These are phyloP conservation scores for Drosophila mulleri DNA, from an alignment of 2,888 invertebrate species.

Conservation along the genomic window DNA sequence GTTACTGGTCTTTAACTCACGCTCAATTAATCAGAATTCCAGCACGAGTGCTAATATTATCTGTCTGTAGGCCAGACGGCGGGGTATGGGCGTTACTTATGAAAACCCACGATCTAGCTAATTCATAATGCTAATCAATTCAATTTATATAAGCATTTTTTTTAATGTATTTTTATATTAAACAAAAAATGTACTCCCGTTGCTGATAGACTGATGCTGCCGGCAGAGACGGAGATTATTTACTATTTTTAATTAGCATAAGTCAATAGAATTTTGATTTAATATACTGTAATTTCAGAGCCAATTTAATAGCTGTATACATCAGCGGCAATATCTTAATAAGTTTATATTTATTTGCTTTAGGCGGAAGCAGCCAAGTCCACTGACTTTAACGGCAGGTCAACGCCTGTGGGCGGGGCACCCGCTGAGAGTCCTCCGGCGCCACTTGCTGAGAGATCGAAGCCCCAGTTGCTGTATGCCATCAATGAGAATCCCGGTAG, in stretches of 20 bases:
- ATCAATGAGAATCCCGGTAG: conserved; percentile 90
- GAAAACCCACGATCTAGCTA: conserved; percentile 20
- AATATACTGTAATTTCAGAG: conserved; percentile 33
- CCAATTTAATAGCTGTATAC: conserved; percentile 16
- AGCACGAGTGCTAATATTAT: conserved; percentile 43
- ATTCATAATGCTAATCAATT: conserved; percentile 59
- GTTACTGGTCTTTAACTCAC: conserved; percentile 52
- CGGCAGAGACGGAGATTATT: conserved; percentile 2
- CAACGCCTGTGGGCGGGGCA: conserved; percentile 25
- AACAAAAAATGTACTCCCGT: conserved; percentile 23
- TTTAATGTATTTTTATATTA: conserved; percentile 7
- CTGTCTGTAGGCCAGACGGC: conserved; percentile 15
- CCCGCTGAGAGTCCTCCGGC: not conserved
- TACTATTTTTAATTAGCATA: conserved; percentile 54
- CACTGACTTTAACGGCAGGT: conserved; percentile 18
- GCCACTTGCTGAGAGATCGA: conserved; percentile 40
- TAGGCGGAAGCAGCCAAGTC: conserved; percentile 49
- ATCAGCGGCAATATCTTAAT: conserved; percentile 22
- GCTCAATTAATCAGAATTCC: conserved; percentile 71
- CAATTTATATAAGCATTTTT: conserved; percentile 32
- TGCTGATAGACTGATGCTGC: not conserved
- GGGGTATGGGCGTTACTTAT: conserved; percentile 13
- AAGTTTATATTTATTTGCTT: conserved; percentile 1
- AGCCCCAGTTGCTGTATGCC: conserved; percentile 87
- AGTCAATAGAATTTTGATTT: conserved; percentile 55